Conservation (phyloP, 2,113 vertebrate species). For the Pseudopipra pipra region DNA sequence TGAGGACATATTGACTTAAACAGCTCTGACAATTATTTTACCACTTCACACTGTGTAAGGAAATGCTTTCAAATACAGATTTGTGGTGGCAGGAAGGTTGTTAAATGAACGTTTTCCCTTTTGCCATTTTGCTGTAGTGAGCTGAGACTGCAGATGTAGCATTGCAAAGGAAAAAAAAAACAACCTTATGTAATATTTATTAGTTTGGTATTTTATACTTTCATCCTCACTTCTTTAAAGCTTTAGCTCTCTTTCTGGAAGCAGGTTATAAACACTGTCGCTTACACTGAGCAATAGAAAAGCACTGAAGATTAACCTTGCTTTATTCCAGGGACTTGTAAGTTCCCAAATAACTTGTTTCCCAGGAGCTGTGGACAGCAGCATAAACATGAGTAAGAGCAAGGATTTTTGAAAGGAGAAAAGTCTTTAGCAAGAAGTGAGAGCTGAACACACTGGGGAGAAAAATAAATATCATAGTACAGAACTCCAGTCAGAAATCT, state of each 20-base stretch:
- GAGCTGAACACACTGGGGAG: not conserved
- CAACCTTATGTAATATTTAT: not conserved
- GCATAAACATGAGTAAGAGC: not conserved
- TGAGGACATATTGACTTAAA: not conserved
- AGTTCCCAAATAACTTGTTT: not conserved
- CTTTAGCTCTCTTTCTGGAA: not conserved
- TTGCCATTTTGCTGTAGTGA: not conserved
- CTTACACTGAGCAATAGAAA: not conserved
- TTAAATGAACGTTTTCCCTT: not conserved
- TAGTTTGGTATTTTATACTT: not conserved
- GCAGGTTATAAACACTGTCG: not conserved
- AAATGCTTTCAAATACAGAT: slow-evolving; percentile 10
- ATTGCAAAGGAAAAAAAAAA: not conserved
- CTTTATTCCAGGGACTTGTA: not conserved
- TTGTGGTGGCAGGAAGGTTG: not conserved
- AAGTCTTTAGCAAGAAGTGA: not conserved
- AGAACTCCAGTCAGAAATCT: not conserved
- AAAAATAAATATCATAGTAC: not conserved
- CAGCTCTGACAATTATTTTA: not conserved
- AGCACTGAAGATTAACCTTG: not conserved
- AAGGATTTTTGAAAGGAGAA: not conserved
- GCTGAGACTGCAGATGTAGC: not conserved
- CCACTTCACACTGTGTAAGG: not conserved
- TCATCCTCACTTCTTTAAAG: not conserved
- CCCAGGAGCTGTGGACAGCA: not conserved